These are phyloP conservation scores for Aphelenchoides avenae DNA, from an alignment of 1,140 invertebrate genomes.

Conservation along the genomic window DNA sequence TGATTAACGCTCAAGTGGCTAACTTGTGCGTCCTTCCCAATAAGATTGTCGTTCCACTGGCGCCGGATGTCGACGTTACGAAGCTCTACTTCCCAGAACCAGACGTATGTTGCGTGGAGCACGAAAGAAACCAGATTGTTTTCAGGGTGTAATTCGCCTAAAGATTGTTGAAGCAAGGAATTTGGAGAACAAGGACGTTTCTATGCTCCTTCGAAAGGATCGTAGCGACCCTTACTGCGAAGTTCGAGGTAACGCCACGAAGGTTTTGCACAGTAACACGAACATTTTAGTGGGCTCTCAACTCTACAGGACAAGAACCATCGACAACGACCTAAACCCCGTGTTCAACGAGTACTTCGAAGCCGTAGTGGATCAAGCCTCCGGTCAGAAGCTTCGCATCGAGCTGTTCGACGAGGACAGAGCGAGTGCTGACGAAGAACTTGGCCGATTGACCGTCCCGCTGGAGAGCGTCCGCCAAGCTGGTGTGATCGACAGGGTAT, in stretches of 20 bases:
- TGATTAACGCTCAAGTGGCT: constrained; percentile 38
- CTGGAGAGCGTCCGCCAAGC: constrained; percentile 33
- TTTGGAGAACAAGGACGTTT: constrained; percentile 55
- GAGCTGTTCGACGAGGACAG: constrained; percentile 57
- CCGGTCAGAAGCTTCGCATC: constrained; percentile 53
- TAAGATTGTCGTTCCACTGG: constrained; percentile 55
- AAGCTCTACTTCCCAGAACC: constrained; percentile 58
- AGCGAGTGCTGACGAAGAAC: constrained; percentile 53
- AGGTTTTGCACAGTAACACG: not conserved
- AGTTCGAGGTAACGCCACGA: constrained; percentile 43
- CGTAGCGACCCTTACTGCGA: constrained; percentile 56
- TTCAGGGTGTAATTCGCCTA: constrained; percentile 53
- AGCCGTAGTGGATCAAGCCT: constrained; percentile 58
- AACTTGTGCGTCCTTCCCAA: constrained; percentile 56
- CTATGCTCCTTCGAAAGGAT: constrained; percentile 48
- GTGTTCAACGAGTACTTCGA: constrained; percentile 58
- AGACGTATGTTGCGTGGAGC: constrained; percentile 36
- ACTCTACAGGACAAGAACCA: constrained; percentile 48
- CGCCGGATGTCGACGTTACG: constrained; percentile 53
- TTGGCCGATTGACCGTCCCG: constrained; percentile 49
- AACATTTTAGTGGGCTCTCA: constrained; percentile 47
- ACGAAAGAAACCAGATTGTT: not conserved
- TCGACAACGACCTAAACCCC: constrained; percentile 58
- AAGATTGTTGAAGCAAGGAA: constrained; percentile 57
- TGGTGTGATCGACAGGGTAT: constrained; percentile 38